A percentile compares a stretch with the other conserved stretches of the same genome.
phyloP scores from a whole-genome alignment of 2,888 invertebrate species.

The Allophyes oxyacanthae region DNA sequence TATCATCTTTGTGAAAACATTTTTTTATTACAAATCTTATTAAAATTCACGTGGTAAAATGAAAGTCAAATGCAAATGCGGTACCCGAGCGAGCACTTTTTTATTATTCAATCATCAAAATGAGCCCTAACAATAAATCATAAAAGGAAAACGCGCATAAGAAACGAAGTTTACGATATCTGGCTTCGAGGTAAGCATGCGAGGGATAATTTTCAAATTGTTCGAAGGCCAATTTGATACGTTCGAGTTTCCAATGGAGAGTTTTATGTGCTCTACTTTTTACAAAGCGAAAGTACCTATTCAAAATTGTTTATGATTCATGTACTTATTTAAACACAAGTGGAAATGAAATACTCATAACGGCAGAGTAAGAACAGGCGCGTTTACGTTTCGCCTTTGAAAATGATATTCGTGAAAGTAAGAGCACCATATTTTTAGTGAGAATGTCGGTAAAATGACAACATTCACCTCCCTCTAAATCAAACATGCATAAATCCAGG shows the following conservation, averaged over 20 bases:
- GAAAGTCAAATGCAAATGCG: constrained; percentile 60
- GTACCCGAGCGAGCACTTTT: constrained; percentile 51
- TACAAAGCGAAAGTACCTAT: constrained; percentile 36
- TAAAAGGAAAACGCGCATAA: constrained; percentile 59
- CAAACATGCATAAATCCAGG: constrained; percentile 86
- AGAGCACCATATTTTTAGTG: constrained; percentile 69
- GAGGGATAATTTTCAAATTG: constrained; percentile 54
- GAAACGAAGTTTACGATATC: constrained; percentile 62
- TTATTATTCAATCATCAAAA: constrained; percentile 63
- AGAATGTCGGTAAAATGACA: constrained; percentile 71
- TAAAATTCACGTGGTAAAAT: constrained; percentile 57
- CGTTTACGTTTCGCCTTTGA: constrained; percentile 54
- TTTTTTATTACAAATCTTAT: constrained; percentile 54
- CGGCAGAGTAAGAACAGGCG: constrained; percentile 47
- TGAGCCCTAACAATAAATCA: constrained; percentile 59
- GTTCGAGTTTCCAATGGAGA: constrained; percentile 55
- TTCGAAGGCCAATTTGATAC: constrained; percentile 62
- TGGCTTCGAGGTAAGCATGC: constrained; percentile 51
- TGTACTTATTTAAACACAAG: constrained; percentile 54
- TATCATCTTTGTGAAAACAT: constrained; percentile 43
- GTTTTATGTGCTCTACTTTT: constrained; percentile 42
- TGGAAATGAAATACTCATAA: constrained; percentile 51
- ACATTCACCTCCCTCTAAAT: constrained; percentile 80
- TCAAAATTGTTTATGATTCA: constrained; percentile 57
- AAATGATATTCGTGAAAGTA: constrained; percentile 66